Conservation (phyloP, 2,888 invertebrate species). For the Metopia argyrocephala region DNA sequence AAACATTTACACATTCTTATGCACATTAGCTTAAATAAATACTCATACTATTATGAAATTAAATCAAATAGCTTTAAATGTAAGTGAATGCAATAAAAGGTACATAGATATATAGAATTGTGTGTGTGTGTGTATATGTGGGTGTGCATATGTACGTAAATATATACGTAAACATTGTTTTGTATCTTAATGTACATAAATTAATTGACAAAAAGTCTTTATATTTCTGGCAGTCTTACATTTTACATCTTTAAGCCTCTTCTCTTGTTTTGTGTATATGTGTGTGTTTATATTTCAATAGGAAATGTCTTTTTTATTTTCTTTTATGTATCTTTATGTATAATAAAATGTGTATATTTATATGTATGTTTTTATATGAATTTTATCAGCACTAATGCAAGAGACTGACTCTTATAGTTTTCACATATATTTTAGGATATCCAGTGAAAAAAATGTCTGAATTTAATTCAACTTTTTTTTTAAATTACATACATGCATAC, state of each 20-base stretch:
- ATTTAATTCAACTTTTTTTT: too few relatives aligned
- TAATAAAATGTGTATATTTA: background rate
- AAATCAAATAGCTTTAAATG: background rate
- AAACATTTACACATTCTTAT: slow-evolving; percentile 11
- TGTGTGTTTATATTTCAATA: too few relatives aligned
- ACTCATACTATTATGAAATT: slow-evolving; percentile 4
- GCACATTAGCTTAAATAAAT: slow-evolving; percentile 30
- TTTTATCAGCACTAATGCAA: background rate
- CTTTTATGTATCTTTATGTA: background rate
- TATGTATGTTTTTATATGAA: background rate
- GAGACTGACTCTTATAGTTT: too few relatives aligned
- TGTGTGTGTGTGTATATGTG: background rate
- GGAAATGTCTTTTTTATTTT: too few relatives aligned
- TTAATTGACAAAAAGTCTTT: slow-evolving; percentile 62
- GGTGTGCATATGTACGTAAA: background rate
- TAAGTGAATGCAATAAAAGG: too few relatives aligned
- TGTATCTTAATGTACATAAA: slow-evolving; percentile 63
- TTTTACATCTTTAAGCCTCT: background rate
- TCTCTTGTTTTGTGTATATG: background rate
- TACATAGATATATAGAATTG: background rate
- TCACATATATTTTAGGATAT: too few relatives aligned
- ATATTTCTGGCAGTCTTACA: background rate
- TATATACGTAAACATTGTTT: slow-evolving; percentile 34
- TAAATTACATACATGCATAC: too few relatives aligned
- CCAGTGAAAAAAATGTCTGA: too few relatives aligned